A percentile compares a stretch with the other conserved stretches of the same genome.
These are phyloP conservation scores for Tenthredo amoena DNA, from an alignment of 2,888 invertebrate species.

Conservation along the genomic window DNA sequence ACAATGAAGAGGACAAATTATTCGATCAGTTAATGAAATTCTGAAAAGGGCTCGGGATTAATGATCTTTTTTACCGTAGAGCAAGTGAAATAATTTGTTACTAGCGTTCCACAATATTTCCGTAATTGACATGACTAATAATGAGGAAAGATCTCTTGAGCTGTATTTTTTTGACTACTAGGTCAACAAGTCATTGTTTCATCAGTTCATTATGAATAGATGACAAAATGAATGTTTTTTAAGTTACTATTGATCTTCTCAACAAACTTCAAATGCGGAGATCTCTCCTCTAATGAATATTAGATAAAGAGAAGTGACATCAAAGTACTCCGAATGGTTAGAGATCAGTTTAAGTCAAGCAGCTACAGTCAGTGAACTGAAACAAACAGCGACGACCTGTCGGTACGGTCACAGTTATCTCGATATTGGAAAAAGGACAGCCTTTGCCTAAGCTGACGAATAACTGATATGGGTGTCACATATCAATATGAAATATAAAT, in stretches of 20 bases:
- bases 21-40: background rate
- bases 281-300: no score
- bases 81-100: constrained; percentile 22
- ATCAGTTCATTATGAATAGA: background rate
- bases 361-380: background rate
- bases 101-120: constrained; percentile 7
- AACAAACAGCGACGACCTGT: background rate
- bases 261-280: no score
- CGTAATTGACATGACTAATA: background rate
- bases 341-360: background rate
- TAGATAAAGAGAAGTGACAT: background rate
- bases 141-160: background rate
- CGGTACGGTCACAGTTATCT: background rate
- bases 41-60: background rate
- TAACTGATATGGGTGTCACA: background rate
- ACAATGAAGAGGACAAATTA: constrained; percentile 60
- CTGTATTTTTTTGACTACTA: background rate
- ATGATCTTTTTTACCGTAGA: constrained; percentile 8
- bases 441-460: background rate
- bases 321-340: background rate
- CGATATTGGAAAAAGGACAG: background rate
- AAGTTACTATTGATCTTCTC: background rate
- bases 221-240: background rate
- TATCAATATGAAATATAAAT: background rate
- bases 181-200: background rate